Evolutionary conservation across 1,140 invertebrate species (phyloP).

Genomic region (Bombus sibiricus): DNA sequence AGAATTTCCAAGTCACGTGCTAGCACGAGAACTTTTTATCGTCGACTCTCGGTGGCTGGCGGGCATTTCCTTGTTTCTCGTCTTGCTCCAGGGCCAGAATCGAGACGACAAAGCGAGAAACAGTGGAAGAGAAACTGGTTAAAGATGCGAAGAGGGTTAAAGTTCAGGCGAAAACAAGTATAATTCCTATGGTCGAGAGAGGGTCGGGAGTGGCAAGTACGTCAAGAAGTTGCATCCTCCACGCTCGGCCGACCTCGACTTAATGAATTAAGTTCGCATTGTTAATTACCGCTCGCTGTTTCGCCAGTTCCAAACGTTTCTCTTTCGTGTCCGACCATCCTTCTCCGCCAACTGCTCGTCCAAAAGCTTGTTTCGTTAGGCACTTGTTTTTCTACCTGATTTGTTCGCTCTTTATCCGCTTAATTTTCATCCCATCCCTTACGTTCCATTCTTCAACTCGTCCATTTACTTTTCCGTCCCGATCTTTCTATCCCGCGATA

Average conservation of each 20-base stretch:
- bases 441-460: background rate
- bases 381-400: slow-evolving; percentile 1
- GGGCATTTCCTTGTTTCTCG: background rate
- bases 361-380: background rate
- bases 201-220: slow-evolving; percentile 29
- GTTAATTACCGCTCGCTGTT: slow-evolving; percentile 73
- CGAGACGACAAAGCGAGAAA: background rate
- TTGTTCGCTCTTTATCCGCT: background rate
- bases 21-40: background rate
- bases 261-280: slow-evolving; percentile 78
- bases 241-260: slow-evolving; percentile 56
- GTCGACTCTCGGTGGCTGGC: no score
- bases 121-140: background rate
- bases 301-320: slow-evolving; percentile 65
- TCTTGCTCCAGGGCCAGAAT: background rate
- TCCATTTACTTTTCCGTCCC: no score
- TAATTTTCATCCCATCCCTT: background rate
- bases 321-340: slow-evolving; percentile 35
- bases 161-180: slow-evolving; percentile 42
- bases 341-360: background rate
- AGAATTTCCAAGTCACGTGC: slow-evolving; percentile 10
- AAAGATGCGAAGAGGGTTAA: background rate
- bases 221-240: slow-evolving; percentile 72
- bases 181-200: slow-evolving; percentile 37
- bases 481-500: no score